These are phyloP conservation scores for Holcopasites calliopsidis DNA, from an alignment of 1,140 invertebrate genomes.

Conservation along the genomic window DNA sequence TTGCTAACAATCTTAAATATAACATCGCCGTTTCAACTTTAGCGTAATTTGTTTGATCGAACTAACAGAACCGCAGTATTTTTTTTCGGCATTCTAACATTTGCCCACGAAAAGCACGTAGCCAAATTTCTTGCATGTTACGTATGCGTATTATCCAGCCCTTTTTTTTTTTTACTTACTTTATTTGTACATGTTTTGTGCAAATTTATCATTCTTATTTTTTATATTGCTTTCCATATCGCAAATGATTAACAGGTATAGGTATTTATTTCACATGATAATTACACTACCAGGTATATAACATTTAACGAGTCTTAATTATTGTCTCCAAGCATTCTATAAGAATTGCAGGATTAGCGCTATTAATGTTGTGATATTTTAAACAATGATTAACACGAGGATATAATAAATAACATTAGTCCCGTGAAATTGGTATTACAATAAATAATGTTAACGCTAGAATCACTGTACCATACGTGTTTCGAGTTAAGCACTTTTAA, in stretches of 20 bases:
- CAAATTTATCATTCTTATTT: background rate
- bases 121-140: background rate
- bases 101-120: background rate
- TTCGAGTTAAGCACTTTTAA: background rate
- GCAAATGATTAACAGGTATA: conserved; percentile 3
- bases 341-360: background rate
- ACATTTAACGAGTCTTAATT: background rate
- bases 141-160: background rate
- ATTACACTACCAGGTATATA: background rate
- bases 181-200: background rate
- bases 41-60: background rate
- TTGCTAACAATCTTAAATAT: conserved; percentile 3
- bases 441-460: background rate
- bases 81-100: too few relatives aligned
- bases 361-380: background rate
- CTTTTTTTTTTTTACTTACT: conserved; percentile 9
- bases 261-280: background rate
- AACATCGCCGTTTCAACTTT: conserved; percentile 4
- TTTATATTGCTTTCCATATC: background rate
- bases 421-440: conserved; percentile 22
- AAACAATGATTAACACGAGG: background rate
- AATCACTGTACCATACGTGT: background rate
- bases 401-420: conserved; percentile 20
- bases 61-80: conserved; percentile 12
- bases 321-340: background rate